Base-by-base conservation (phyloP, 2,888 invertebrate genomes). In the Bugulina stolonifera region DNA sequence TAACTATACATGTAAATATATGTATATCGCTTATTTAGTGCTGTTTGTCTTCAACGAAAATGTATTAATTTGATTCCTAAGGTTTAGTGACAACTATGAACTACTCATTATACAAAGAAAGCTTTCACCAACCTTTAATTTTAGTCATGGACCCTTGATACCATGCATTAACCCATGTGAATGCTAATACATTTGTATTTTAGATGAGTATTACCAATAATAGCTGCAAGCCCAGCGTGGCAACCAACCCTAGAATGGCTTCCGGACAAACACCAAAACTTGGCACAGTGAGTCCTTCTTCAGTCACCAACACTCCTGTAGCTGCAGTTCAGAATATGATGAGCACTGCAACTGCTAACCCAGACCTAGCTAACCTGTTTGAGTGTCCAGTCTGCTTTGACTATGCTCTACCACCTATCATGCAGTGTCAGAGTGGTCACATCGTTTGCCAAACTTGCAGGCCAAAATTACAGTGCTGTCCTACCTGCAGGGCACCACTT, bases 371-470 rank as follows among this genome's bases (percentile, higher is more conserved):
- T n/a, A 81, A 80, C 72, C 78, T 84, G 72, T 87, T 87, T 80
- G 87, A 87, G 76, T 87, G 87, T 77, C 87, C 87, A 14, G 99
- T 99, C 76, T 99, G 99, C 86, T 97, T 99, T 86, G 99, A 99
- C 87, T 98, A 97, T 88, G 98, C 98, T 76, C 88, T 99, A 82
- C 99, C 99, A 76, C 99, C 99, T 54, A 99, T 99, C 80, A 88
- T 97, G 84, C 98, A 98, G 77, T 99, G 99, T 85, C 95, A 95
- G 85, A 95, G 94, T 85, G 99, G 99, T 75, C 99, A 99, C 87
- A 89, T 99, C 81, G 96, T 99, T 74, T 99, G 99, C 87, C 93
- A 95, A 75, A 93, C 91, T 83, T 99, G 99, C 87, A 89, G 98
- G 75, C 95, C 96, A 73, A 99, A 98, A 86, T 89, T 99, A 76